Evolutionary conservation across 2,888 invertebrate species (phyloP).

Genomic region (Nephrocerus scutellatus): DNA sequence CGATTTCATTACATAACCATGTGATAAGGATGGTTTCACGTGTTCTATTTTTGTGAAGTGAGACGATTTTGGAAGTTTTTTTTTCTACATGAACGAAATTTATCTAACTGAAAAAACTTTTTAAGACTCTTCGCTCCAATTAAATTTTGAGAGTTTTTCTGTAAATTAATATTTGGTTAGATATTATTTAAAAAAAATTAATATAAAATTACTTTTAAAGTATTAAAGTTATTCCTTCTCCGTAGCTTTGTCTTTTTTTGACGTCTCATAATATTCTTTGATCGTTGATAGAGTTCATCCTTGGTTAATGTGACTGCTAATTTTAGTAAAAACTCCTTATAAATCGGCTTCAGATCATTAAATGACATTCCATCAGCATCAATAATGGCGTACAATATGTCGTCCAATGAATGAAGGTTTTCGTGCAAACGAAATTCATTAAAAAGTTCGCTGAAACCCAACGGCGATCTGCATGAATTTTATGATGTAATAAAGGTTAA

Average conservation of each 20-base stretch:
- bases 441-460: constrained; percentile 80
- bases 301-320: constrained; percentile 83
- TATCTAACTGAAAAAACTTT: constrained; percentile 56
- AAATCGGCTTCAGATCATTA: constrained; percentile 84
- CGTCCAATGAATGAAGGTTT: constrained; percentile 80
- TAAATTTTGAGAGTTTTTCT: no score
- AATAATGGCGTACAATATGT: constrained; percentile 80
- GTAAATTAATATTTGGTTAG: no score
- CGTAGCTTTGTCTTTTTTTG: constrained; percentile 66
- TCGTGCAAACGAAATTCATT: constrained; percentile 82
- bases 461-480: constrained; percentile 73
- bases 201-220: no score
- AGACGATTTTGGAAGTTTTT: constrained; percentile 22
- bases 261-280: constrained; percentile 81
- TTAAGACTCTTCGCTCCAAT: constrained; percentile 55
- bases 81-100: constrained; percentile 46
- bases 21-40: no score
- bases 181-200: no score
- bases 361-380: constrained; percentile 90
- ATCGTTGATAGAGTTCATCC: constrained; percentile 83
- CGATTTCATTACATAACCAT: no score
- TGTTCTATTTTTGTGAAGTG: constrained; percentile 32
- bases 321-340: constrained; percentile 82
- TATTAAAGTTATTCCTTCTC: constrained; percentile 51
- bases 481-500: no score